Percentiles rank a stretch among this genome's conserved stretches.
phyloP scores from a whole-genome alignment of 2,888 invertebrate genomes.

The Ectemnius continuus region DNA sequence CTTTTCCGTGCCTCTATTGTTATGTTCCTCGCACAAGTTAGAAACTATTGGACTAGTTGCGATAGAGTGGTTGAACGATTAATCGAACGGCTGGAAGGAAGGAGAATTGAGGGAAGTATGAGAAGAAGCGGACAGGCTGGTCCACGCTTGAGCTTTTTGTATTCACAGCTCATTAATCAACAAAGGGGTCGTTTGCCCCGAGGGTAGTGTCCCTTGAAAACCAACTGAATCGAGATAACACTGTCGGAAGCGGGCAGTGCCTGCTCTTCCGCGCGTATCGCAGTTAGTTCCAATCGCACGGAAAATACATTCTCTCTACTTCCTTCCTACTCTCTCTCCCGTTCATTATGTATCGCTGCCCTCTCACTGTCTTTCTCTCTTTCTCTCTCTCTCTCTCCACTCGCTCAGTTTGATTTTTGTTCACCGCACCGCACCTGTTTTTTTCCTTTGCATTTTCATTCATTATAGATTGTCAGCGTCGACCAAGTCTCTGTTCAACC shows the following conservation, averaged over 20 bases:
- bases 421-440: conserved; percentile 70
- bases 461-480: conserved; percentile 77
- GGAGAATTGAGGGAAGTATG: neutral
- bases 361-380: no score
- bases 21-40: no score
- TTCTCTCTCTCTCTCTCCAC: no score
- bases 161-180: conserved; percentile 46
- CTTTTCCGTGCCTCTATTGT: neutral
- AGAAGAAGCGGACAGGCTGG: conserved; percentile 8
- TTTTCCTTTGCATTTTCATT: conserved; percentile 72
- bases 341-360: conserved; percentile 15
- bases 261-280: conserved; percentile 14
- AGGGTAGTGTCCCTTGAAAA: conserved; percentile 28
- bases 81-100: no score
- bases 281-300: conserved; percentile 22
- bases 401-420: conserved; percentile 35
- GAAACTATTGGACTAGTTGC: no score
- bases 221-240: conserved; percentile 39
- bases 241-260: conserved; percentile 40
- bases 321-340: neutral
- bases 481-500: conserved; percentile 79
- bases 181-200: conserved; percentile 29
- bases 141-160: conserved; percentile 34
- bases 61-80: no score
- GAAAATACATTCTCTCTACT: conserved; percentile 26